Evolutionary conservation across 2,888 invertebrate species (phyloP).

Genomic region (Syritta pipiens): DNA sequence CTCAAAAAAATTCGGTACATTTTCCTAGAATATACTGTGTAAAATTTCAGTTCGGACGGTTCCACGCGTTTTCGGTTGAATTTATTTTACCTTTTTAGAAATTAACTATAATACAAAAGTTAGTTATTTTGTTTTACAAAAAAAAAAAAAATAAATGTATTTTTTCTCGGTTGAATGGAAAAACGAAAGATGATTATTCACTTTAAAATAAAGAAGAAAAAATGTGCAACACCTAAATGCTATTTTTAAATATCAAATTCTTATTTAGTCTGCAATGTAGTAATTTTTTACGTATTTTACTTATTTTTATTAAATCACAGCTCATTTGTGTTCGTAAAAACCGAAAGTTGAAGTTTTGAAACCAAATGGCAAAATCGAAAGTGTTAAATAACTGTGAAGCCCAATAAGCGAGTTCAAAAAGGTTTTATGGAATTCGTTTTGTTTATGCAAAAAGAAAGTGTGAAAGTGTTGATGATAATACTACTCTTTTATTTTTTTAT

Average conservation of each 20-base stretch:
- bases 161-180: no score
- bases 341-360: not conserved
- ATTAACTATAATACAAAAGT: conserved; percentile 28
- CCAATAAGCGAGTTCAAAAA: no score
- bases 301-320: conserved; percentile 31
- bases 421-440: no score
- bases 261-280: conserved; percentile 71
- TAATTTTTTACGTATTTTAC: conserved; percentile 36
- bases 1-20: conserved; percentile 64
- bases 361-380: conserved; percentile 3
- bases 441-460: no score
- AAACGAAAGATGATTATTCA: conserved; percentile 9
- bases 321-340: conserved; percentile 22
- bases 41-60: conserved; percentile 49
- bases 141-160: conserved; percentile 4
- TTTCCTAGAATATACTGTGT: conserved; percentile 55
- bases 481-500: no score
- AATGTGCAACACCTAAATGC: conserved; percentile 78
- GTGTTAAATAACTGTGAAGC: conserved; percentile 24
- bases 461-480: no score
- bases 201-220: conserved; percentile 18
- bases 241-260: conserved; percentile 76
- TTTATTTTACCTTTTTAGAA: conserved; percentile 23
- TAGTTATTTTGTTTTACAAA: not conserved
- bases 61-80: conserved; percentile 36